Evolutionary conservation across 2,888 invertebrate species (phyloP).

Genomic region (Hemistola chrysoprasaria): DNA sequence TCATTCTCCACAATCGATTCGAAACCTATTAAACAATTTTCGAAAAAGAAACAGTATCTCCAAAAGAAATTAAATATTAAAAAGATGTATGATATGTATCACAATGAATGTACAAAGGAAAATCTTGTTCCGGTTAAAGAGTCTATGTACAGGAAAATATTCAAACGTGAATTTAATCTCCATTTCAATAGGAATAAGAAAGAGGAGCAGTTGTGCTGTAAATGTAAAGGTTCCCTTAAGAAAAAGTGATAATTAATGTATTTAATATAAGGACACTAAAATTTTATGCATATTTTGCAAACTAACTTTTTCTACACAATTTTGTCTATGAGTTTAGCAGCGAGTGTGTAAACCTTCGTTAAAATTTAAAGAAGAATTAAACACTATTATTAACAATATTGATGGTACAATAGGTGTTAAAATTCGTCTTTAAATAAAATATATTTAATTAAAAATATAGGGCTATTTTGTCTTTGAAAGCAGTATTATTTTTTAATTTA

Average conservation of each 20-base stretch:
- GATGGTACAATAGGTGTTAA: too few species aligned
- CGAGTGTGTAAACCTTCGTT: too few species aligned
- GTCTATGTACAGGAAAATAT: constrained; percentile 75
- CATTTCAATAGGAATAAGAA: constrained; percentile 59
- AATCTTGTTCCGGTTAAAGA: constrained; percentile 57
- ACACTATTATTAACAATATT: too few species aligned
- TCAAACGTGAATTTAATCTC: constrained; percentile 67
- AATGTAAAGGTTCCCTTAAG: constrained; percentile 64
- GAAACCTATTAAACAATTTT: constrained; percentile 58
- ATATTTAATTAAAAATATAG: too few species aligned
- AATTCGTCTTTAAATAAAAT: too few species aligned
- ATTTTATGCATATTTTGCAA: constrained; percentile 3
- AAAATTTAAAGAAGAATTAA: too few species aligned
- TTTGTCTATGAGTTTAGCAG: too few species aligned
- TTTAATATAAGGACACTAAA: constrained; percentile 1
- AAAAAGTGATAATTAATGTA: constrained; percentile 43
- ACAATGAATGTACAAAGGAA: constrained; percentile 52
- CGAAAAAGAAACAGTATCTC: constrained; percentile 64
- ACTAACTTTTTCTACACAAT: too few species aligned
- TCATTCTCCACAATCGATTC: constrained; percentile 59
- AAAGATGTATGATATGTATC: constrained; percentile 68
- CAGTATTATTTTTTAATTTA: too few species aligned
- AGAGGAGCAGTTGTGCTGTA: constrained; percentile 56
- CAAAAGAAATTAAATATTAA: constrained; percentile 57
- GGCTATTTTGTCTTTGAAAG: too few species aligned